Base-by-base conservation (phyloP, 2,797 vertebrate species). In the Typhlichthys eigenmanni region DNA sequence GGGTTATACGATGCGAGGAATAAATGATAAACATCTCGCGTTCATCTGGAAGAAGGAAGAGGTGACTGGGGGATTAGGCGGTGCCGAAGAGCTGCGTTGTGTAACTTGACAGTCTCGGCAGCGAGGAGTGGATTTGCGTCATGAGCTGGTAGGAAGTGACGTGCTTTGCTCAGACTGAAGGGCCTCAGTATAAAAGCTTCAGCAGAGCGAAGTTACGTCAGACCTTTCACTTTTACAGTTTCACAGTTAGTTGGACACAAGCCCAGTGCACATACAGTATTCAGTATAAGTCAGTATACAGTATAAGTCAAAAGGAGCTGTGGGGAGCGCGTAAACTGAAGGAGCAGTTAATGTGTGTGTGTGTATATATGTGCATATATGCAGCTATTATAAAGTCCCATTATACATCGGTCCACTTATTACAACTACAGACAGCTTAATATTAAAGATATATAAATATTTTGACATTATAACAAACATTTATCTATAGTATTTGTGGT, bases 191-290 rank as follows among this genome's bases (percentile, higher is more conserved):
- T 82, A 78, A 83, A 78, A 78, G 81, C 87, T 85, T 82, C 76
- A 83, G 74, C 80, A 75, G 76, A 84, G 74, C 79, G 83, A 86
- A 80, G 82, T 87, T 82, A 85, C 75, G 77, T 67, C n/a, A 75
- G 84, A 86, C 85, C 80, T 85, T 88, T 85, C 85, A 81, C 87
- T 85, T 88, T 76, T 86, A 83, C 87, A 76, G 86, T 82, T 83
- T 19, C 19, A 19, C 19, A 91, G 89, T 88, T 85, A 86, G 85
- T 90, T 82, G 81, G 84, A 83, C 76, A 86, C 87, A 88, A 87
- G 85, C 86, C 19, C 86, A 89, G 85, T 88, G 87, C 81, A 87
- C 87, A 84, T 19, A 19, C 19, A 19, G 19, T 3, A 19, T 19
- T 19, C 19, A 19, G 19, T 19, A 19, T 19, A 19, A 19, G 19